Conservation (phyloP, 2,888 invertebrate species). For the Ophioninae sp. region DNA sequence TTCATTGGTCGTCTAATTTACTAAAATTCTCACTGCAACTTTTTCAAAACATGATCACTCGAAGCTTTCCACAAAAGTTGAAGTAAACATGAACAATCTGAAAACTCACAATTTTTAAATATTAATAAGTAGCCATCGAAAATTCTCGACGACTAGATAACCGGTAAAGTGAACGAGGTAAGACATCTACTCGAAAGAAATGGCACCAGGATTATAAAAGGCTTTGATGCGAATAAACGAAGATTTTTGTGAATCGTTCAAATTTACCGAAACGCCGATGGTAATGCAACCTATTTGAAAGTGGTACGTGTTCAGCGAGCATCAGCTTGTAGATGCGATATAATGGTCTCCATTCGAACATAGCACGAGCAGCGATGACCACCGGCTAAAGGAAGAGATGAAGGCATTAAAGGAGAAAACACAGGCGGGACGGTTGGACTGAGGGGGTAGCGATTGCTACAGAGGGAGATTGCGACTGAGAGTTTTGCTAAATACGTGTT, state of each 20-base stretch:
- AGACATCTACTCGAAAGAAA: neutral
- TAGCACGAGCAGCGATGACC: constrained; percentile 44
- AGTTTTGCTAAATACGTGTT: constrained; percentile 71
- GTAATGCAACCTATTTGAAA: constrained; percentile 77
- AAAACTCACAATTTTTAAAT: neutral
- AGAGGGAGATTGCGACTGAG: constrained; percentile 66
- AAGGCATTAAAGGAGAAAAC: neutral
- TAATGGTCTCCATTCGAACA: constrained; percentile 40
- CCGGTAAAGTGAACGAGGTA: neutral
- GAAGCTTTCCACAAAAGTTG: too few species aligned
- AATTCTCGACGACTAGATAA: neutral
- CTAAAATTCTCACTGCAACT: too few species aligned
- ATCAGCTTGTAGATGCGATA: constrained; percentile 37
- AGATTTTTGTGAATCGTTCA: constrained; percentile 41
- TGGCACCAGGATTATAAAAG: constrained; percentile 3
- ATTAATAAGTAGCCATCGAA: too few species aligned
- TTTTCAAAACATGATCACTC: too few species aligned
- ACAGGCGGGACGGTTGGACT: neutral
- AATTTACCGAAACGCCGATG: constrained; percentile 53
- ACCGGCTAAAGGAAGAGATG: constrained; percentile 19
- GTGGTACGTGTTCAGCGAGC: constrained; percentile 68
- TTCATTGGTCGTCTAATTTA: too few species aligned
- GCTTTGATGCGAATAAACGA: constrained; percentile 23
- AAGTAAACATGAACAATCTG: neutral
- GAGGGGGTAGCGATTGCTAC: constrained; percentile 11